A percentile compares a stretch with the other conserved stretches of the same genome.
Evolutionary conservation across 1,140 invertebrate genomes (phyloP).

Genomic region (Frieseomelitta varia): DNA sequence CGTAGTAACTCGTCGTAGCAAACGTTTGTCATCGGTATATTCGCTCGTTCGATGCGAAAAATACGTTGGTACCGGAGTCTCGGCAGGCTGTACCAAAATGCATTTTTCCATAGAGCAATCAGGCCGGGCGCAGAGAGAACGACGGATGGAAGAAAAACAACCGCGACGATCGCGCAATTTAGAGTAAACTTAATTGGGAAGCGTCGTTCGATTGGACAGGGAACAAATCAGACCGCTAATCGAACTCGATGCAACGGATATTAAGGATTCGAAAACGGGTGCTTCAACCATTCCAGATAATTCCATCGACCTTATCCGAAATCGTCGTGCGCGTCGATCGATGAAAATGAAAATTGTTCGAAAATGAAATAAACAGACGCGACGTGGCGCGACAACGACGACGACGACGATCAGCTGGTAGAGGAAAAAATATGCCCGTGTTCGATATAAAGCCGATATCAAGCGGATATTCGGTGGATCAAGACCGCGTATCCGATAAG

Average conservation of each 20-base stretch:
- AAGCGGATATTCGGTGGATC: constrained; percentile 55
- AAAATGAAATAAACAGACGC: no score
- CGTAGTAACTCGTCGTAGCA: constrained; percentile 15
- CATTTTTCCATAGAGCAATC: constrained; percentile 42
- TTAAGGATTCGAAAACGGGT: background rate
- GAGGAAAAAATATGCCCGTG: background rate
- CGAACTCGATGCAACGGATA: constrained; percentile 26
- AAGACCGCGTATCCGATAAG: constrained; percentile 61
- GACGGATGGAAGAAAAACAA: constrained; percentile 42
- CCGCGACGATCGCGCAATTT: constrained; percentile 71
- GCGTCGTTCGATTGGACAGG: constrained; percentile 71
- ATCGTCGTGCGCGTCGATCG: no score
- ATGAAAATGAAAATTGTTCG: no score
- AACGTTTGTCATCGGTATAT: constrained; percentile 38
- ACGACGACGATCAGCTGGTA: background rate
- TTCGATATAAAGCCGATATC: constrained; percentile 13
- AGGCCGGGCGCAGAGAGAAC: background rate
- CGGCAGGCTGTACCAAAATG: constrained; percentile 22
- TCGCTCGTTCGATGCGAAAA: constrained; percentile 12
- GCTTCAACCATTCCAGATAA: background rate
- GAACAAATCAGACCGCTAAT: constrained; percentile 41
- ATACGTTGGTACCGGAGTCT: constrained; percentile 3
- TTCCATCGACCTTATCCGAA: background rate
- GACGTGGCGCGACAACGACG: no score
- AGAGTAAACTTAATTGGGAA: constrained; percentile 81